A percentile compares a stretch with the other conserved stretches of the same genome.
phyloP scores from a whole-genome alignment of 2,797 vertebrate genomes.

The Syndactyla subalaris region DNA sequence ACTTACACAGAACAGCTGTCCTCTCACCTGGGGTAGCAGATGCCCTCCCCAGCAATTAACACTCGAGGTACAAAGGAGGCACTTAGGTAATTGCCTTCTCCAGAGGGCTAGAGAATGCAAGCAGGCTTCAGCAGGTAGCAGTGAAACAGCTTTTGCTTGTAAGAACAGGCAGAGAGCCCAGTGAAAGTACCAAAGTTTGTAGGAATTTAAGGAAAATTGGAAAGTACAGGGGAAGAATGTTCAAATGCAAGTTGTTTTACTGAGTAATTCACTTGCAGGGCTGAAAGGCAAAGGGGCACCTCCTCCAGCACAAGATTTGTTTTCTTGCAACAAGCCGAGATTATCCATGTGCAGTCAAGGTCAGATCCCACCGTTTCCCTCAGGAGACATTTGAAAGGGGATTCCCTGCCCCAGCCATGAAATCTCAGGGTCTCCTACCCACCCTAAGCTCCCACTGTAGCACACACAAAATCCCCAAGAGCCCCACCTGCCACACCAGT shows the following conservation, averaged over 20 bases:
- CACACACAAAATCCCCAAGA: rapidly evolving
- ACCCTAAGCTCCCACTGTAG: not conserved
- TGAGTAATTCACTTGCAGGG: not conserved
- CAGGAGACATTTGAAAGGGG: not conserved
- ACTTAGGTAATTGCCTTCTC: not conserved
- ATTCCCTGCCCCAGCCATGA: not conserved
- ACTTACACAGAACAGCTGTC: not conserved
- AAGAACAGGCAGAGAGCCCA: not conserved
- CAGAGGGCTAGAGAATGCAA: rapidly evolving
- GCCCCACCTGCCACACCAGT: not conserved
- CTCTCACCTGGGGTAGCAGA: not conserved
- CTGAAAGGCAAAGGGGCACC: not conserved
- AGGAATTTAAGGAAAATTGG: not conserved
- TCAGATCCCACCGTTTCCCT: not conserved
- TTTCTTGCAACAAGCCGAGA: not conserved
- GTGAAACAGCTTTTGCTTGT: not conserved
- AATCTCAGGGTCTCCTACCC: not conserved
- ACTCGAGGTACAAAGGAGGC: not conserved
- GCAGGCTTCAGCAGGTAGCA: not conserved
- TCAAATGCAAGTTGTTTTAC: not conserved
- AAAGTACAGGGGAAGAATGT: not conserved
- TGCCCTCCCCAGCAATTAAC: not conserved
- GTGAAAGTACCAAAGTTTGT: not conserved
- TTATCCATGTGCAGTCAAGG: not conserved
- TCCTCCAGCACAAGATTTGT: not conserved